Conservation (phyloP, 1,140 invertebrate genomes). For the Lucilia sericata region DNA sequence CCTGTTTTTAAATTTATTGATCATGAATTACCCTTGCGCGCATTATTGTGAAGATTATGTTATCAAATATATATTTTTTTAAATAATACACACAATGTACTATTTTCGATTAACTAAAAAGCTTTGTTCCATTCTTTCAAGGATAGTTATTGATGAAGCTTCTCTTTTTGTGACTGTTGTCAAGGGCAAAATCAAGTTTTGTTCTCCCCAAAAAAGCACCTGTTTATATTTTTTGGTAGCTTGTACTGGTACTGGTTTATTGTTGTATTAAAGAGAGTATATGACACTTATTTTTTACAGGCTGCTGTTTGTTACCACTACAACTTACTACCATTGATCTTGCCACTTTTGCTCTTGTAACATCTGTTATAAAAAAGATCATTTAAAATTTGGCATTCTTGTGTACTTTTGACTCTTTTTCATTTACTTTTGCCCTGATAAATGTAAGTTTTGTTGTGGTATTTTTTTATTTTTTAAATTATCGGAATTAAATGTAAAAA, state of each 20-base stretch:
- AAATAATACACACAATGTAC: not conserved
- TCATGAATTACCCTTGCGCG: too few relatives aligned
- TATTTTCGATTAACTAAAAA: not conserved
- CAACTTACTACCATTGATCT: not conserved
- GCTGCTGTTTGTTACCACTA: not conserved
- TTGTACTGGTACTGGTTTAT: not conserved
- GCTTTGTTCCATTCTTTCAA: not conserved
- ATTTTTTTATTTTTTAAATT: not conserved
- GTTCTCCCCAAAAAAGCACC: not conserved
- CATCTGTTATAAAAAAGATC: constrained; percentile 13
- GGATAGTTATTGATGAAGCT: too few relatives aligned
- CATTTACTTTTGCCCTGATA: not conserved
- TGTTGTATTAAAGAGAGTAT: not conserved
- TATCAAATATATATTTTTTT: not conserved
- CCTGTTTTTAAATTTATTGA: too few relatives aligned
- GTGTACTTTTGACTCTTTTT: not conserved
- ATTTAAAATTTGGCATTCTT: not conserved
- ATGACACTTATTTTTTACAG: constrained; percentile 6
- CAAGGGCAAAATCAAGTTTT: constrained; percentile 23
- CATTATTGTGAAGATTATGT: too few relatives aligned
- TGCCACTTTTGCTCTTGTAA: not conserved
- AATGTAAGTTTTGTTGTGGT: not conserved
- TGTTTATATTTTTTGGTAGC: constrained; percentile 9
- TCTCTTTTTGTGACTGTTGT: not conserved
- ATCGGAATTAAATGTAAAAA: not conserved